Conservation (phyloP, 2,797 vertebrate genomes). For the Anas flavirostris region DNA sequence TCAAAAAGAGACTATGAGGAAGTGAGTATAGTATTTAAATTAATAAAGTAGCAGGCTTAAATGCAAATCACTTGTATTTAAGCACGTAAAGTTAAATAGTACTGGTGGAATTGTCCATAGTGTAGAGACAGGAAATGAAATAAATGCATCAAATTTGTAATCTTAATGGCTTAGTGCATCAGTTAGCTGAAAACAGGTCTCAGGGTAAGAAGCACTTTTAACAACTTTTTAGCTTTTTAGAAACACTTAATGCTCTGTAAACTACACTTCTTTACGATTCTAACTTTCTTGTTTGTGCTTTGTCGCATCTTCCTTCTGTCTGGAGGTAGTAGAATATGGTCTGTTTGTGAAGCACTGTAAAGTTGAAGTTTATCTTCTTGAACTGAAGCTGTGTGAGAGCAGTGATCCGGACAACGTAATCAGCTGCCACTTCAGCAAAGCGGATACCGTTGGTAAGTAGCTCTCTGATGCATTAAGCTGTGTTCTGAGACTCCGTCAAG, state of each 20-base stretch:
- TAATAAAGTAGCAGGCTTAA: background rate
- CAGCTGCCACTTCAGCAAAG: slow-evolving; percentile 95
- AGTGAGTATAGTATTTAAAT: background rate
- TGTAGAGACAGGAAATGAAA: too few species aligned
- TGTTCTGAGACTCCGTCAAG: background rate
- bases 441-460: slow-evolving; percentile 92
- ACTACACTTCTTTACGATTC: background rate
- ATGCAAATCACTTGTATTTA: background rate
- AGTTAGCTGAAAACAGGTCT: background rate
- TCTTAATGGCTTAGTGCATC: background rate
- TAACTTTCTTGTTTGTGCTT: background rate
- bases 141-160: background rate
- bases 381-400: slow-evolving; percentile 94
- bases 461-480: background rate
- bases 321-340: slow-evolving; percentile 95
- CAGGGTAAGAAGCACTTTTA: background rate
- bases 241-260: background rate
- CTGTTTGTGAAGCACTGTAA: slow-evolving; percentile 99
- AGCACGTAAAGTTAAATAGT: background rate
- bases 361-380: slow-evolving; percentile 96
- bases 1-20: too few species aligned
- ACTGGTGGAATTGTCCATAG: background rate
- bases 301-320: background rate
- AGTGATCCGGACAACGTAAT: slow-evolving; percentile 90
- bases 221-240: too few species aligned